A percentile compares a stretch with the other conserved stretches of the same genome.
Evolutionary conservation across 2,888 invertebrate species (phyloP).

Genomic region (Urechis unicinctus): DNA sequence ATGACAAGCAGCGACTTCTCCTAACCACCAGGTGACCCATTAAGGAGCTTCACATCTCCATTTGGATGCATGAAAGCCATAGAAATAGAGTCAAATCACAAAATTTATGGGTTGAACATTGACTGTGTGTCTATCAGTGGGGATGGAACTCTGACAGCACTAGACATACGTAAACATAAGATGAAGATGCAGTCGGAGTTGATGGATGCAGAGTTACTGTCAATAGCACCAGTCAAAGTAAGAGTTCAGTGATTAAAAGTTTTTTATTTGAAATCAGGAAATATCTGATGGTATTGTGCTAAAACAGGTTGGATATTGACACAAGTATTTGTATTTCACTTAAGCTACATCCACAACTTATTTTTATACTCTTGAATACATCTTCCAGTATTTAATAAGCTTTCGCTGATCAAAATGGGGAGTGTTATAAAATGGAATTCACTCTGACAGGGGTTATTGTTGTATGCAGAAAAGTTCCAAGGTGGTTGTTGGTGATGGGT

Average conservation of each 20-base stretch:
- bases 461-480: slow-evolving; percentile 64
- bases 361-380: no score
- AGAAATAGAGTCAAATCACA: no score
- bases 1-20: slow-evolving; percentile 55
- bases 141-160: slow-evolving; percentile 80
- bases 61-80: background rate
- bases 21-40: slow-evolving; percentile 49
- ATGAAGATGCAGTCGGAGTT: slow-evolving; percentile 69
- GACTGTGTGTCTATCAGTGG: slow-evolving; percentile 57
- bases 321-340: no score
- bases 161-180: slow-evolving; percentile 67
- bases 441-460: background rate
- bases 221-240: slow-evolving; percentile 72
- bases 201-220: slow-evolving; percentile 82
- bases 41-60: background rate
- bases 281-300: no score
- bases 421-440: no score
- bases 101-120: no score
- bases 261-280: no score
- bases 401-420: no score
- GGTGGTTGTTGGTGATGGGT: slow-evolving; percentile 74
- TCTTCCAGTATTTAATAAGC: background rate
- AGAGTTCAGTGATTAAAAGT: no score
- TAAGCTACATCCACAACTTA: no score
- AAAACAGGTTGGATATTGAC: no score